phyloP scores from a whole-genome alignment of 2,797 vertebrate genomes.

The Pogoniulus pusillus region DNA sequence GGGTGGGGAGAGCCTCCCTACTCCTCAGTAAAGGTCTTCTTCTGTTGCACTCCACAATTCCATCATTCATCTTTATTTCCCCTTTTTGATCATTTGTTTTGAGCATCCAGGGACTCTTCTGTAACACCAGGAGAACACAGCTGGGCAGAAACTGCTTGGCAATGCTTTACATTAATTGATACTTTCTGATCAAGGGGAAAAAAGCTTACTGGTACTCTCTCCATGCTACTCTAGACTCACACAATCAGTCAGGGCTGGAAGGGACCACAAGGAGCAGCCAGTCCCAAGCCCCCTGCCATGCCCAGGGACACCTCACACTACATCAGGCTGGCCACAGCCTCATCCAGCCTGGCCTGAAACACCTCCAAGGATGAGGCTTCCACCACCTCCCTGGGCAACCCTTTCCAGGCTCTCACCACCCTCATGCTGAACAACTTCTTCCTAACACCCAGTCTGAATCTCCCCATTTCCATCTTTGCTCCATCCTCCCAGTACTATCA shows the following conservation, averaged over 20 bases:
- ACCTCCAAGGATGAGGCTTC: too few species aligned
- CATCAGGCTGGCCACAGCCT: too few species aligned
- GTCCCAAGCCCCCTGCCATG: too few species aligned
- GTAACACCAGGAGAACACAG: neutral
- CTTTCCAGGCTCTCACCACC: too few species aligned
- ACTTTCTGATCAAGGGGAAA: neutral
- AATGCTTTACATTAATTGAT: neutral
- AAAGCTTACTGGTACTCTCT: neutral
- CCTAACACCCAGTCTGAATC: too few species aligned
- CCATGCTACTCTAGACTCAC: neutral
- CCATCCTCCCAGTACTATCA: too few species aligned
- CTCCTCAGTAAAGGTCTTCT: neutral
- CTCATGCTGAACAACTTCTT: too few species aligned
- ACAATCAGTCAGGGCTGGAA: neutral
- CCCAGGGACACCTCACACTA: too few species aligned
- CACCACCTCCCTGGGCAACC: too few species aligned
- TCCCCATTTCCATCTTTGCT: too few species aligned
- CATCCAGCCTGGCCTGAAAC: too few species aligned
- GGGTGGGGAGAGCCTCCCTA: neutral
- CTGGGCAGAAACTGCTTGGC: neutral
- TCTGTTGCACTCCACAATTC: neutral
- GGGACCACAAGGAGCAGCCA: too few species aligned
- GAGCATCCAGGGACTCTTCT: neutral
- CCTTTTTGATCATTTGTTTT: neutral
- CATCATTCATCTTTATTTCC: neutral